These are phyloP conservation scores for Neosalanx taihuensis DNA, from an alignment of 2,797 vertebrate genomes.

Conservation along the genomic window DNA sequence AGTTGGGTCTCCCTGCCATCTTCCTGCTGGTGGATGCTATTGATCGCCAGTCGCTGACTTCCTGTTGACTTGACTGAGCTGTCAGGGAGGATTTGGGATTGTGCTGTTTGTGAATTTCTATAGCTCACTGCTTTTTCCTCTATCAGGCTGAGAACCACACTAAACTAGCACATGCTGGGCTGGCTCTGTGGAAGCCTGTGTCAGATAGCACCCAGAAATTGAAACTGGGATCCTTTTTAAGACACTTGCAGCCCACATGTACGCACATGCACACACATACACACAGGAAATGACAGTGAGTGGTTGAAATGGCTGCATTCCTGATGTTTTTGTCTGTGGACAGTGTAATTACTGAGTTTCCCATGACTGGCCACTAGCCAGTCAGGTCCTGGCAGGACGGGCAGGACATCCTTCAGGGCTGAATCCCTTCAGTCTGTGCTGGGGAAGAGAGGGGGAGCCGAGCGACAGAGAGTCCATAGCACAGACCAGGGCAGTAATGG, in stretches of 20 bases:
- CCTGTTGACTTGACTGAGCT: slow-evolving; percentile 32
- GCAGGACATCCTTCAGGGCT: slow-evolving; percentile 13
- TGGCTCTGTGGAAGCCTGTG: slow-evolving; percentile 7
- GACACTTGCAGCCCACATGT: background rate
- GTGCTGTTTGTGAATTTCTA: slow-evolving; percentile 29
- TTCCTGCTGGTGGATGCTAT: slow-evolving; percentile 34
- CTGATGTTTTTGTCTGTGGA: slow-evolving; percentile 25
- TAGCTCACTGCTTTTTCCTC: slow-evolving; percentile 18
- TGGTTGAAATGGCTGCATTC: background rate
- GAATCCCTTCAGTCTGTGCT: slow-evolving; percentile 30
- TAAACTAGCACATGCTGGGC: slow-evolving; percentile 8
- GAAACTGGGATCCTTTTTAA: background rate
- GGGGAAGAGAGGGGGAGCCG: background rate
- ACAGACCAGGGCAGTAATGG: slow-evolving; percentile 18
- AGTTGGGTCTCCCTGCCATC: slow-evolving; percentile 33
- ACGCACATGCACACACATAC: slow-evolving; percentile 5
- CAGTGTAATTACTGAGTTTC: slow-evolving; percentile 40
- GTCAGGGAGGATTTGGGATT: slow-evolving; percentile 34
- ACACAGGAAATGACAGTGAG: background rate
- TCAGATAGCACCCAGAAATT: slow-evolving; percentile 12
- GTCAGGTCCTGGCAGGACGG: slow-evolving; percentile 37
- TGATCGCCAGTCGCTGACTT: slow-evolving; percentile 31
- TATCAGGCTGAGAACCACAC: slow-evolving; percentile 28
- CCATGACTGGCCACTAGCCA: slow-evolving; percentile 1
- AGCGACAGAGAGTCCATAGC: slow-evolving; percentile 2